Base-by-base conservation (phyloP, 2,888 invertebrate species). In the Mythimna ferrago region DNA sequence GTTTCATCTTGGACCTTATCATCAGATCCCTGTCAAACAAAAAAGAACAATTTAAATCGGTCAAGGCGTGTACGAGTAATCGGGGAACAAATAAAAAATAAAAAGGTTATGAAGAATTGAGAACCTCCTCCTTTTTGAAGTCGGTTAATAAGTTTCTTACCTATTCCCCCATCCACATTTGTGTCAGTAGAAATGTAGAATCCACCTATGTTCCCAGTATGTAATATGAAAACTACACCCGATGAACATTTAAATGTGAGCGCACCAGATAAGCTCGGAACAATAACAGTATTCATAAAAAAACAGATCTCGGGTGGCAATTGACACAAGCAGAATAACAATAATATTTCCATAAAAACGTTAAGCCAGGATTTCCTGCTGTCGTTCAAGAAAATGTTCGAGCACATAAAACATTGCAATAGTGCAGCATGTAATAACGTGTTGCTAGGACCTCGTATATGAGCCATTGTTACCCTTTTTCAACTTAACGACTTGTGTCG, bases 251-350 rank as follows among this genome's bases (percentile, higher is more conserved):
- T 73, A 76, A 82, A 76, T 76, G 76, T 74, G 71, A 74, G 58
- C 76, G 64, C 70, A 35, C 72, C 71, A 72, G 85, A 83, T 84
- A 84, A 81, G 72, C 75, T 57, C 62, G 65, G 71, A 68, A 79
- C 73, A 84, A 85, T 84, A 79, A 83, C 85, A 83, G 58, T 84
- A 77, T 51, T 81, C 81, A 84, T 81, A 83, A 77, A 75, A 76
- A 71, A 81, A 76, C 81, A 77, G 81, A 76, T 78, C 85, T 81
- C 81, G 83, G 63, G 63, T 82, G 73, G 76, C 78, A 79, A 84
- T 83, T 84, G 78, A 75, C 73, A 81, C 76, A 73, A 81, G 56
- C 80, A 70, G 41, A 76, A 77, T 82, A 68, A 80, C 83, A 83
- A 83, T 84, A 75, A 75, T 84, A 84, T 84, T 84, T 84, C 75